phyloP scores from a whole-genome alignment of 2,888 invertebrate species.

The Malthinus flaveolus region DNA sequence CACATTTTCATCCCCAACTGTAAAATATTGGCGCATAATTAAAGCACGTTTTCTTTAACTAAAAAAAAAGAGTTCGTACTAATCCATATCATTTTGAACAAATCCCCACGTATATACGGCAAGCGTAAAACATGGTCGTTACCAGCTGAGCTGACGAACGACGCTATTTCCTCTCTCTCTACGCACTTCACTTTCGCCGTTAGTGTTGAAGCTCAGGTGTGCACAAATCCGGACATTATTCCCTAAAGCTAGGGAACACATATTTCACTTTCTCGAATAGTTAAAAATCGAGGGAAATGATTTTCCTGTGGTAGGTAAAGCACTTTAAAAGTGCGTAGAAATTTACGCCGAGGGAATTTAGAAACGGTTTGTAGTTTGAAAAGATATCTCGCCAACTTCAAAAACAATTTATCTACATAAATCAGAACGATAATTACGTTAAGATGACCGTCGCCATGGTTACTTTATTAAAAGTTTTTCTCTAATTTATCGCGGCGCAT shows the following conservation, averaged over 20 bases:
- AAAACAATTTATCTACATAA: conserved; percentile 5
- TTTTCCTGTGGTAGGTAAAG: conserved; percentile 12
- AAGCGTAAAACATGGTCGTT: conserved; percentile 44
- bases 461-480: not conserved
- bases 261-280: conserved; percentile 27
- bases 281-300: conserved; percentile 22
- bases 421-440: conserved; percentile 11
- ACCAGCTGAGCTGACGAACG: conserved; percentile 42
- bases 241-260: conserved; percentile 24
- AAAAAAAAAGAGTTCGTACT: conserved; percentile 36
- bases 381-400: conserved; percentile 8
- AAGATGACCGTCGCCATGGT: conserved; percentile 1
- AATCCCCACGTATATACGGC: conserved; percentile 44
- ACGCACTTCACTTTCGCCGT: conserved; percentile 29
- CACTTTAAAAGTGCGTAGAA: conserved; percentile 18
- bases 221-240: conserved; percentile 29
- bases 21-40: no score
- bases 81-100: conserved; percentile 40
- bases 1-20: not conserved
- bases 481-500: not conserved
- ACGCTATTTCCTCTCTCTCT: conserved; percentile 39
- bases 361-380: conserved; percentile 14
- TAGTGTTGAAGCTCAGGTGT: conserved; percentile 29
- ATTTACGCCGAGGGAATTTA: conserved; percentile 11
- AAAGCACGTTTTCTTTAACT: no score